These are phyloP conservation scores for Ceriagrion tenellum DNA, from an alignment of 2,888 invertebrate genomes.

Conservation along the genomic window DNA sequence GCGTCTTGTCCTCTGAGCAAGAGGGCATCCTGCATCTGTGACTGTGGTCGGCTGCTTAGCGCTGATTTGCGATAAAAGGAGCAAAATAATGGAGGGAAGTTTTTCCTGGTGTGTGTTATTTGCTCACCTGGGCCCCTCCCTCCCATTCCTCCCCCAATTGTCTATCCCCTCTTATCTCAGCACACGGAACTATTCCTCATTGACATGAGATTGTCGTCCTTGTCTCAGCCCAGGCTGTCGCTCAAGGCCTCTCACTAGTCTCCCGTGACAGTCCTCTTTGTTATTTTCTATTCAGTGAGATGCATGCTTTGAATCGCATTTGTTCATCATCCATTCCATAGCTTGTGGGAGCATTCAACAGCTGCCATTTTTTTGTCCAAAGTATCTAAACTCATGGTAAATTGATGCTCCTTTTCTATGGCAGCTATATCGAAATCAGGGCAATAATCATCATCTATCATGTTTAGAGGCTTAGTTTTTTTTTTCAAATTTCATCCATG, in stretches of 20 bases:
- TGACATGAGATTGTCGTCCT: not conserved
- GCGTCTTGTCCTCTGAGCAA: conserved; percentile 67
- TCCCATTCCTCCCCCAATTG: not conserved
- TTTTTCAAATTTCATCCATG: conserved; percentile 36
- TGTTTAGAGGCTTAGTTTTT: not conserved
- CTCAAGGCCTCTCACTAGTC: not conserved
- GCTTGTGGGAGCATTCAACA: not conserved
- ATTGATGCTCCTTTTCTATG: not conserved
- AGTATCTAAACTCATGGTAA: not conserved
- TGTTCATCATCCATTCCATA: not conserved
- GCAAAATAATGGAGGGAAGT: not conserved
- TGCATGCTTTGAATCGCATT: not conserved
- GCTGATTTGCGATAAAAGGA: not conserved
- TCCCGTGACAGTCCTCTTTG: not conserved
- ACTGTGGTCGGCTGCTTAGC: conserved; percentile 3
- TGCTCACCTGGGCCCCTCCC: not conserved
- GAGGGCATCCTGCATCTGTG: conserved; percentile 71
- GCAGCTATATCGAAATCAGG: not conserved
- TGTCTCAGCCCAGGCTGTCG: not conserved
- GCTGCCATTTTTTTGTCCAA: not conserved
- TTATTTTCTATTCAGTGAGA: not conserved
- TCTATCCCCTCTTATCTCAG: not conserved
- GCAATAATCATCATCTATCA: not conserved
- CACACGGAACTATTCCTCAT: not conserved
- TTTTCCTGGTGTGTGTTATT: not conserved